Conservation (phyloP, 1,140 invertebrate genomes). For the Tribolium castaneum region DNA sequence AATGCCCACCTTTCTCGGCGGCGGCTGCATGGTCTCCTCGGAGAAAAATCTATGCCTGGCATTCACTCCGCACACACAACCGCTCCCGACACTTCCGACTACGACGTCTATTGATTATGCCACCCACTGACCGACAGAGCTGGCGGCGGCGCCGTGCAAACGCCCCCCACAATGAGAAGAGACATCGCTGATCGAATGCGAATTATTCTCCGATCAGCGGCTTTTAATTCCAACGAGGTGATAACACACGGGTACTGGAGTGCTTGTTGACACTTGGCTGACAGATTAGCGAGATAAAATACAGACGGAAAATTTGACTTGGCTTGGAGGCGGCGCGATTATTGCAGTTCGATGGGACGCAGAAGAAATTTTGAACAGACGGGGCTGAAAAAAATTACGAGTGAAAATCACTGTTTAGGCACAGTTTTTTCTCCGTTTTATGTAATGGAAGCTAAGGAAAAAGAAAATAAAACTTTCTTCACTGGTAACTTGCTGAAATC, state of each 20-base stretch:
- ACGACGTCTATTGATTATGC: constrained; percentile 53
- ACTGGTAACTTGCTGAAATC: no score
- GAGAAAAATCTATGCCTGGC: constrained; percentile 54
- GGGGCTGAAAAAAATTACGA: no score
- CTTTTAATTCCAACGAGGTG: background rate
- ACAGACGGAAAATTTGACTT: background rate
- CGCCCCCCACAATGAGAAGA: background rate
- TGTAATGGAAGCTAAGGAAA: no score
- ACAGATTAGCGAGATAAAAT: background rate
- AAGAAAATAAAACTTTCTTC: no score
- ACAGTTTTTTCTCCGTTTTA: no score
- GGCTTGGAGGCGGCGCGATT: background rate
- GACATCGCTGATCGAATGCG: constrained; percentile 14
- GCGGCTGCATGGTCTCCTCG: constrained; percentile 74
- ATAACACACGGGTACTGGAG: background rate
- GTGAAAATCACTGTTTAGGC: no score
- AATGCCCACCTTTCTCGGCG: constrained; percentile 77
- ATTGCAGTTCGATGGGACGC: background rate
- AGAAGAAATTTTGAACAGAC: no score
- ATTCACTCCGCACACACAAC: constrained; percentile 52
- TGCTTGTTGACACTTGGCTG: background rate
- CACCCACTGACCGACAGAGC: constrained; percentile 45
- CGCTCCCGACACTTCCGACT: constrained; percentile 44
- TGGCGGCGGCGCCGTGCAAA: constrained; percentile 46
- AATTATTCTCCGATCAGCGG: background rate